Percentiles rank a stretch among this genome's conserved stretches.
These are phyloP conservation scores for Ammospiza nelsoni DNA, from an alignment of 2,113 vertebrate species.

Conservation along the genomic window DNA sequence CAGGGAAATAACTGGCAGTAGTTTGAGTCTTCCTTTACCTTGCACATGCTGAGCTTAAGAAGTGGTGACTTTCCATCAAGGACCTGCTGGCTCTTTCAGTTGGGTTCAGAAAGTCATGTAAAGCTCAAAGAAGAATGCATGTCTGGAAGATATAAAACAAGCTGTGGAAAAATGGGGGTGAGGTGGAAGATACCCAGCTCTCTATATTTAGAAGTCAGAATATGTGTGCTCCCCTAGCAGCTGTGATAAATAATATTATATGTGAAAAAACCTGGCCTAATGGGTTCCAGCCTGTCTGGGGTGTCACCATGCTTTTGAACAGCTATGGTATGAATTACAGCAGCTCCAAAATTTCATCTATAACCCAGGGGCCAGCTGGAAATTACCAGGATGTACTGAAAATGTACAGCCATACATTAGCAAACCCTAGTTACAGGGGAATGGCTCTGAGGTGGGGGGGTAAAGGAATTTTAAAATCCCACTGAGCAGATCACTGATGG, in stretches of 20 bases:
- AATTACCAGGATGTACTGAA: neutral
- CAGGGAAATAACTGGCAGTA: neutral
- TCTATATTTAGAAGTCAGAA: constrained; percentile 5
- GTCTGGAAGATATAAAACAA: constrained; percentile 8
- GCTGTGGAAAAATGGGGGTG: neutral
- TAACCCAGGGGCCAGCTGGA: neutral
- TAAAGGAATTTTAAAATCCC: neutral
- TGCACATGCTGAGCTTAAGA: neutral
- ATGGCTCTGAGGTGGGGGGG: accelerated
- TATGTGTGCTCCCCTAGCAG: neutral
- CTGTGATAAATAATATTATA: neutral
- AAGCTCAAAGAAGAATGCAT: neutral
- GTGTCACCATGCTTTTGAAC: neutral
- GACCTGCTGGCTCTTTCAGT: neutral
- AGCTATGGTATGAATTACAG: neutral
- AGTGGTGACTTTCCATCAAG: neutral
- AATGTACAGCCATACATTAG: neutral
- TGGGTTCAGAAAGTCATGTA: neutral
- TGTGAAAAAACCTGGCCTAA: neutral
- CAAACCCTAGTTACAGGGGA: neutral
- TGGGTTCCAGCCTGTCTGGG: constrained; percentile 1
- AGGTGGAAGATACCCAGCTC: neutral
- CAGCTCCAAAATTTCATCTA: neutral
- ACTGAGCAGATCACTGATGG: neutral
- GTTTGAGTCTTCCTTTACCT: neutral